These are phyloP conservation scores for Lophotis ruficrista DNA, from an alignment of 2,113 vertebrate genomes.

Conservation along the genomic window DNA sequence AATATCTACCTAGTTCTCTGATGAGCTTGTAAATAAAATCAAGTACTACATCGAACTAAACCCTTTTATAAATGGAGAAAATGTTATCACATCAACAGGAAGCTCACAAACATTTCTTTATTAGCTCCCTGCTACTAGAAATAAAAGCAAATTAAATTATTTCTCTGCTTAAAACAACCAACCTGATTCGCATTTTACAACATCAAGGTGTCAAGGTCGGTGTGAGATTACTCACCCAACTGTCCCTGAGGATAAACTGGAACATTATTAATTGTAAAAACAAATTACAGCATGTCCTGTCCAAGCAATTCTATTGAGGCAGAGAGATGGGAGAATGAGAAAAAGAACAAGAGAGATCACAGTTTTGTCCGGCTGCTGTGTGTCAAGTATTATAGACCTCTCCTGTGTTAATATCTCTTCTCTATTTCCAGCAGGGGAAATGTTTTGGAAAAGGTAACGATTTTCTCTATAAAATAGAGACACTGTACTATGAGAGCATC, in stretches of 20 bases:
- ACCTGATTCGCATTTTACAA: conserved; percentile 37
- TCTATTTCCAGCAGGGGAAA: neutral
- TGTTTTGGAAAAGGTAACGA: neutral
- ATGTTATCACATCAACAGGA: conserved; percentile 16
- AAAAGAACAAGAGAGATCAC: neutral
- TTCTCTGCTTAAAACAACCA: conserved; percentile 60
- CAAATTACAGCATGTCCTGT: conserved; percentile 46
- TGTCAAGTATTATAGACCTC: neutral
- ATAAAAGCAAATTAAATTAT: conserved; percentile 65
- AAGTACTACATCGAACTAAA: conserved; percentile 15
- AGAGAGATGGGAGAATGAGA: conserved; percentile 1
- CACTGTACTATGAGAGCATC: neutral
- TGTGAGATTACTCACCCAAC: conserved; percentile 36
- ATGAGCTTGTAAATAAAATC: conserved; percentile 34
- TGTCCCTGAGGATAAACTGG: conserved; percentile 32
- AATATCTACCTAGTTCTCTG: conserved; percentile 4
- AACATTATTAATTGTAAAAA: conserved; percentile 48
- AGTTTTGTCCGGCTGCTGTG: neutral
- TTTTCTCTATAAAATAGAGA: neutral
- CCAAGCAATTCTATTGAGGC: conserved; percentile 34
- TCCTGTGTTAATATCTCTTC: neutral
- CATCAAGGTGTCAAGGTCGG: neutral
- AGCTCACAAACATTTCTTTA: conserved; percentile 57
- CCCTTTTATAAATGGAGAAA: neutral
- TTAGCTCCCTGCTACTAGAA: conserved; percentile 53